phyloP scores from a whole-genome alignment of 1,140 invertebrate genomes.

The Pogonus chalceus region DNA sequence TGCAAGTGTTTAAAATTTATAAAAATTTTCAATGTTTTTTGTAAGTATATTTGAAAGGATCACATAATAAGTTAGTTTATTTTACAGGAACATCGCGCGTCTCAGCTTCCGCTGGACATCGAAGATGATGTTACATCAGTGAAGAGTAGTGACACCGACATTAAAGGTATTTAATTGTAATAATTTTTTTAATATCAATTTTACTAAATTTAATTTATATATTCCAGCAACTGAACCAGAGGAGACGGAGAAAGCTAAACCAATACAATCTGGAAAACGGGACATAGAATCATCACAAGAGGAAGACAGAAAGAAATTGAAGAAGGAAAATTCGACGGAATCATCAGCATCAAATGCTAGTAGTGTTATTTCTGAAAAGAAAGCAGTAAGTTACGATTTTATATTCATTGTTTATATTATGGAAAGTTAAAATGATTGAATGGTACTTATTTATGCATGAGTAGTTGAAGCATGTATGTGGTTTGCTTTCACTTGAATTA shows the following conservation, averaged over 20 bases:
- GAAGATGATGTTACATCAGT: conserved; percentile 81
- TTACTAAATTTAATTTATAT: conserved; percentile 3
- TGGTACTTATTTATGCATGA: neutral
- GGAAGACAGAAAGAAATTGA: conserved; percentile 39
- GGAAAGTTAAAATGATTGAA: neutral
- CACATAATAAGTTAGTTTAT: too few relatives aligned
- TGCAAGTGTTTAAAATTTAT: too few relatives aligned
- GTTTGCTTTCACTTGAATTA: too few relatives aligned
- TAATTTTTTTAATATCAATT: conserved; percentile 5
- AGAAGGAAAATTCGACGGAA: conserved; percentile 39
- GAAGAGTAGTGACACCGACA: conserved; percentile 63
- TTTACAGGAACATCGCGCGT: conserved; percentile 72
- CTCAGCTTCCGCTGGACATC: conserved; percentile 75
- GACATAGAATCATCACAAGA: conserved; percentile 37
- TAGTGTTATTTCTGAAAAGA: conserved; percentile 37
- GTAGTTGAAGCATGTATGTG: conserved; percentile 6
- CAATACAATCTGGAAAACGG: conserved; percentile 30
- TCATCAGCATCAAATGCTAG: conserved; percentile 27
- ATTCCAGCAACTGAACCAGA: conserved; percentile 29
- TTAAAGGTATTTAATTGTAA: conserved; percentile 44
- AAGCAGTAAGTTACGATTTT: conserved; percentile 33
- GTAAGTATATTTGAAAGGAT: too few relatives aligned
- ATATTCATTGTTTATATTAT: conserved; percentile 1
- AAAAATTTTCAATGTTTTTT: too few relatives aligned
- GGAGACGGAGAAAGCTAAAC: conserved; percentile 27